Base-by-base conservation (phyloP, 2,888 invertebrate genomes). In the Carcina quercana region DNA sequence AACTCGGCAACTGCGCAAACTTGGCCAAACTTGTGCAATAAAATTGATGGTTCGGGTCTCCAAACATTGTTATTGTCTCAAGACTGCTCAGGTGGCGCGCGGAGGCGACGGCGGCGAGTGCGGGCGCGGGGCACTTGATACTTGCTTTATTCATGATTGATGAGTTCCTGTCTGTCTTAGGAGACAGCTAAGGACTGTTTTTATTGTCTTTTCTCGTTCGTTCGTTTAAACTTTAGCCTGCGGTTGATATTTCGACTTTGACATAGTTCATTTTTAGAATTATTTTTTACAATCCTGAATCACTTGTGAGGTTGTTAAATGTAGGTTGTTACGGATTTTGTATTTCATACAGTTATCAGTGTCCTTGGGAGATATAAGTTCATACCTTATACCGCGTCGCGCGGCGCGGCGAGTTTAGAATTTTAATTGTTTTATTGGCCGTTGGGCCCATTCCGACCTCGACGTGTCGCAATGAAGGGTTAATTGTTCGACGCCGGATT, bases 401-500 rank as follows among this genome's bases (percentile, higher is more conserved):
- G 3, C 7, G 8, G 32, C 39, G 34, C 31, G 35, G 33, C 29
- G 43, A 45, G 38, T 44, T 44, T 43, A 38, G 42, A 53, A 59
- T 55, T 59, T 52, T 57, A 59, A 62, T 52, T 44, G 50, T 53
- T 63, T 59, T 54, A 59, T 57, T 51, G 52, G 43, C 36, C 40
- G 34, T 37, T 32, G 29, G 44, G 42, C 45, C 47, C 45, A 43
- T 54, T 46, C 40, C 37, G 47, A 54, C 37, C 50, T 45, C 31
- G 38, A 41, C 48, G 48, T 45, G 46, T 47, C 37, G 34, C 37
- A 39, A 53, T 54, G 55, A 54, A 48, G 35, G 40, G 48, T 47
- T 53, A 53, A 58, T 50, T 47, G 51, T 50, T 59, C 54, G 46
- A 52, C 46, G 42, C 46, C 40, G 40, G 28, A 47, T 48, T 50